These are phyloP conservation scores for Xiphophorus birchmanni DNA, from an alignment of 2,797 vertebrate species.

Conservation along the genomic window DNA sequence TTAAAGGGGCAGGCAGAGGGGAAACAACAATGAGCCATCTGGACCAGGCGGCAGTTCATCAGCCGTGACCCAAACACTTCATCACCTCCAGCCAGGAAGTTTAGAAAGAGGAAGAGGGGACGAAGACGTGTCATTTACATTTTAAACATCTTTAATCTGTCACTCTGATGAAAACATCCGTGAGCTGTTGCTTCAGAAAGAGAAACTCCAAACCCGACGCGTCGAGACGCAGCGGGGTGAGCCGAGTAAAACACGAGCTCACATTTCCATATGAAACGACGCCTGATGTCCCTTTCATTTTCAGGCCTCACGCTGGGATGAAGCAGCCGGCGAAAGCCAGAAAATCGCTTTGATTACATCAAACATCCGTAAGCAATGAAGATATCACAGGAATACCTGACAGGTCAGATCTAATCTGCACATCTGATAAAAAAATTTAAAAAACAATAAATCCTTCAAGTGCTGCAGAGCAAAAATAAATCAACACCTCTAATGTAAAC, in stretches of 20 bases:
- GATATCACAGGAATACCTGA: background rate
- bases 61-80: conserved; percentile 49
- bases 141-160: conserved; percentile 20
- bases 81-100: conserved; percentile 53
- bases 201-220: conserved; percentile 12
- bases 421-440: background rate
- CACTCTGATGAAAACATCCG: background rate
- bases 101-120: conserved; percentile 27
- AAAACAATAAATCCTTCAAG: background rate
- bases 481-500: background rate
- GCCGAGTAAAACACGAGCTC: conserved; percentile 10
- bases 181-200: conserved; percentile 13
- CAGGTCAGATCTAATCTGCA: conserved; percentile 2
- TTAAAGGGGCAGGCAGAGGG: conserved; percentile 64
- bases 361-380: background rate
- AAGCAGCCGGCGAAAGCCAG: conserved; percentile 3
- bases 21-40: conserved; percentile 75
- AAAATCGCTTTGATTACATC: conserved; percentile 6
- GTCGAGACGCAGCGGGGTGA: conserved; percentile 1
- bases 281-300: conserved; percentile 19
- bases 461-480: background rate
- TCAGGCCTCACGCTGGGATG: conserved; percentile 9
- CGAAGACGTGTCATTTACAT: conserved; percentile 29
- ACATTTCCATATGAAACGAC: conserved; percentile 49
- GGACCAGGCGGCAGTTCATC: conserved; percentile 60